Base-by-base conservation (phyloP, 2,113 vertebrate species). In the Gobiocypris rarus region DNA sequence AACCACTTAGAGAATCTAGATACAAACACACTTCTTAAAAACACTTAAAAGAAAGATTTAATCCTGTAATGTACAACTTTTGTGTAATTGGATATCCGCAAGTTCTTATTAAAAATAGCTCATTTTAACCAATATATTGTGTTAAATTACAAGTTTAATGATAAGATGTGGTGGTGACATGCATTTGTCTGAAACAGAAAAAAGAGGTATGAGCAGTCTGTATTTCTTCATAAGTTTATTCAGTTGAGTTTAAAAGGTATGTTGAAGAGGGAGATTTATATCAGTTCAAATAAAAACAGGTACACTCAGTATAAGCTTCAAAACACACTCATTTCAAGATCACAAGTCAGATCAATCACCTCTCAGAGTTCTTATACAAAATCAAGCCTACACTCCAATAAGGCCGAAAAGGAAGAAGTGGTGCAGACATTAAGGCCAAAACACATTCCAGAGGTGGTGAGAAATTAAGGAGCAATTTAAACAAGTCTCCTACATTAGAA, bases 401-500 rank as follows among this genome's bases (percentile, higher is more conserved):
- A 82, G 83, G 86, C 83, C 43, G 31, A 45, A 58, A 70, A 81
- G 54, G 58, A 84, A 56, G 1, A 28, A 71, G 48, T 48, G 67
- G 75, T 63, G 71, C 85, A 86, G 41, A 73, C 50, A 77, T 67
- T 89, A 86, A 87, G 88, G 86, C 88, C 34, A 87, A 78, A 73
- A 84, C 75, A 75, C 82, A 84, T 87, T 85, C 50, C 76, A 74
- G 82, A 87, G 70, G 75, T 86, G 77, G 76, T 84, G 84, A 73
- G 17, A 73, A 45, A 65, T 84, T 19, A 73, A 56, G 28, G 1
- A 56, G 31, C 75, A 43, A 19, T 45, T 77, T n/a, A 54, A 81
- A 77, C 14, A 26, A 73, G 38, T 83, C 50, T 58, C 56, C 56
- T 69, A 74, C 31, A 48, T 31, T 56, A 28, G 19, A 65, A 73